Conservation (phyloP, 2,113 vertebrate species). For the Zosterops japonicus region DNA sequence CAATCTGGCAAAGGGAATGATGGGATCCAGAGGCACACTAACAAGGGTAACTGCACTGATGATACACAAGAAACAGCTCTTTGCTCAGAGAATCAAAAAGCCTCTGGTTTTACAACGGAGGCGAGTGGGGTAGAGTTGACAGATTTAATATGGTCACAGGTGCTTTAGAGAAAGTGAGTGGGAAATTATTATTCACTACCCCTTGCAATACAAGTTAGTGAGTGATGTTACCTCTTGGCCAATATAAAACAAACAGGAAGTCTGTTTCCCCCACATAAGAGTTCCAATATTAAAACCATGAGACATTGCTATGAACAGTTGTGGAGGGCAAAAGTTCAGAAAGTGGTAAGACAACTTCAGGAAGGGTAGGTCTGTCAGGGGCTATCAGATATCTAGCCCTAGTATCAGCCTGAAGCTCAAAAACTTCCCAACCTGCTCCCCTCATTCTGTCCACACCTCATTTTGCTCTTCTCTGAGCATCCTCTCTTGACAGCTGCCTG, state of each 20-base stretch:
- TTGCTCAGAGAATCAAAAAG: not conserved
- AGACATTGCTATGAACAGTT: not conserved
- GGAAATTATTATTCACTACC: not conserved
- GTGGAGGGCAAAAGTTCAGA: conserved; percentile 8
- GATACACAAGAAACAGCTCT: not conserved
- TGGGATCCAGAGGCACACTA: not conserved
- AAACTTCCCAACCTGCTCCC: not conserved
- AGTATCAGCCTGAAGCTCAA: not conserved
- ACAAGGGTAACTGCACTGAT: not conserved
- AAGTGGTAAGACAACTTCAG: not conserved
- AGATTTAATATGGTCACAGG: not conserved
- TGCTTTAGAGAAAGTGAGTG: not conserved
- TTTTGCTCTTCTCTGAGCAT: not conserved
- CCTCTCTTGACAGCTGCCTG: not conserved
- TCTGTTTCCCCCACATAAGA: not conserved
- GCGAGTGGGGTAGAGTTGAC: not conserved
- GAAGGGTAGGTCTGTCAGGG: conserved; percentile 5
- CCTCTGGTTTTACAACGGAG: not conserved
- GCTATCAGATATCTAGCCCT: not conserved
- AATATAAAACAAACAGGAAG: not conserved
- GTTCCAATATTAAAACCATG: not conserved
- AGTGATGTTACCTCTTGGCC: not conserved
- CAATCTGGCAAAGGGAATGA: not conserved
- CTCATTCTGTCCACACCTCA: not conserved
- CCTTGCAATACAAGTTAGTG: not conserved